phyloP scores from a whole-genome alignment of 2,113 vertebrate species.

The Trichechus manatus region DNA sequence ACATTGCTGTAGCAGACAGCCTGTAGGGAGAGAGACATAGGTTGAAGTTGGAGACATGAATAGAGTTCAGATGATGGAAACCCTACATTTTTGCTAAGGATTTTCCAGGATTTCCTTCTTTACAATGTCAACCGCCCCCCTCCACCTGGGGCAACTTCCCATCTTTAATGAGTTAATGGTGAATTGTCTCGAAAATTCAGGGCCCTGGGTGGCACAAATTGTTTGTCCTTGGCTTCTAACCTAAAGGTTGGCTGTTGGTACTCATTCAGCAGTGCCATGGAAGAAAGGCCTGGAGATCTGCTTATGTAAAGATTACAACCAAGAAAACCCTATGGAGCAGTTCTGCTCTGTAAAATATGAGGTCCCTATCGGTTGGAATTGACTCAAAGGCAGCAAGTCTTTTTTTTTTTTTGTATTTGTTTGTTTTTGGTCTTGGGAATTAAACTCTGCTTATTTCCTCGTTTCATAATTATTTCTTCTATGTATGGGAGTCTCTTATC shows the following conservation, averaged over 20 bases:
- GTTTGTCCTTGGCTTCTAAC: not conserved
- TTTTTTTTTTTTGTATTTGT: not conserved
- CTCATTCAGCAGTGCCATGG: not conserved
- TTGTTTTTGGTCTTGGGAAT: not conserved
- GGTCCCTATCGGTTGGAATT: not conserved
- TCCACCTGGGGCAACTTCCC: not conserved
- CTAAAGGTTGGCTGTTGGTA: not conserved
- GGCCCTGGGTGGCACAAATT: not conserved
- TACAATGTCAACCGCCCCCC: not conserved
- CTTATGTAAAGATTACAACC: not conserved
- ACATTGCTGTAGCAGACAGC: not conserved
- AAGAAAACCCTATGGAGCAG: not conserved
- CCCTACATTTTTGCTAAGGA: not conserved
- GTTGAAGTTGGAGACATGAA: not conserved
- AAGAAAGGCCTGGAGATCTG: not conserved
- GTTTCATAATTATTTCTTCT: not conserved
- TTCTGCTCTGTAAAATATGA: not conserved
- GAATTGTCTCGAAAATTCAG: not conserved
- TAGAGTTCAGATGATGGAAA: not conserved
- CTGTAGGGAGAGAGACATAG: not conserved
- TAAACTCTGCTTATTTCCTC: not conserved
- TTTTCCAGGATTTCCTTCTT: slow-evolving; percentile 15
- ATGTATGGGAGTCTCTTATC: not conserved
- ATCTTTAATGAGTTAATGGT: not conserved
- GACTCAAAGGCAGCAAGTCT: not conserved